Evolutionary conservation across 2,888 invertebrate species (phyloP).

Genomic region (Iselma pallidipennis): DNA sequence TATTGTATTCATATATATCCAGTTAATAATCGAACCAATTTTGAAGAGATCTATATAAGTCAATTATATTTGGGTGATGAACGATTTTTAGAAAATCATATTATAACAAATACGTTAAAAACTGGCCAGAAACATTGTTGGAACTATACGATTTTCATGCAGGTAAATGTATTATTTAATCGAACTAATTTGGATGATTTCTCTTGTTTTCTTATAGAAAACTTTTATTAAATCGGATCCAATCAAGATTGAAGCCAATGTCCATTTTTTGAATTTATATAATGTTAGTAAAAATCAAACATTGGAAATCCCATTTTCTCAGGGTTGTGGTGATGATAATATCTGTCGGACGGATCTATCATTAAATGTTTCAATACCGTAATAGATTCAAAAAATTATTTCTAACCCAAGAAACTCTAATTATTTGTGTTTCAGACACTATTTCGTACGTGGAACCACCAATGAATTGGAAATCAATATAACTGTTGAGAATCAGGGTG

Average conservation of each 20-base stretch:
- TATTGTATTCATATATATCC: conserved; percentile 8
- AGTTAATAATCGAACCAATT: neutral
- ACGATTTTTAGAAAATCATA: neutral
- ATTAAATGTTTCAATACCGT: conserved; percentile 38
- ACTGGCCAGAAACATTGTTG: conserved; percentile 13
- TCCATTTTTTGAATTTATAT: conserved; percentile 25
- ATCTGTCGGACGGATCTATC: conserved; percentile 59
- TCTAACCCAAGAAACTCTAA: neutral
- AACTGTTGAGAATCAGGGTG: conserved; percentile 45
- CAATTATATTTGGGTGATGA: neutral
- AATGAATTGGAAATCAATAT: conserved; percentile 40
- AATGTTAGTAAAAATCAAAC: conserved; percentile 7
- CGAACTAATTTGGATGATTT: no score
- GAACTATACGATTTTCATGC: conserved; percentile 17
- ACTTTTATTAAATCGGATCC: conserved; percentile 6
- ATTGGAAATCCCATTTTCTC: conserved; percentile 46
- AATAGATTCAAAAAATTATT: neutral
- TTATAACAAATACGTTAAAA: neutral
- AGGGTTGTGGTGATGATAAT: conserved; percentile 61
- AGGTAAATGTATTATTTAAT: no score
- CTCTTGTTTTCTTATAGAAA: conserved; percentile 3
- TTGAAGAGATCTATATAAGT: neutral
- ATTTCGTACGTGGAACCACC: conserved; percentile 44
- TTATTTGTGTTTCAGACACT: conserved; percentile 27
- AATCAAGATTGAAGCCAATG: conserved; percentile 29